Percentiles rank a stretch among this genome's conserved stretches.
phyloP scores from a whole-genome alignment of 2,888 invertebrate species.

The Amphipoea lucens region DNA sequence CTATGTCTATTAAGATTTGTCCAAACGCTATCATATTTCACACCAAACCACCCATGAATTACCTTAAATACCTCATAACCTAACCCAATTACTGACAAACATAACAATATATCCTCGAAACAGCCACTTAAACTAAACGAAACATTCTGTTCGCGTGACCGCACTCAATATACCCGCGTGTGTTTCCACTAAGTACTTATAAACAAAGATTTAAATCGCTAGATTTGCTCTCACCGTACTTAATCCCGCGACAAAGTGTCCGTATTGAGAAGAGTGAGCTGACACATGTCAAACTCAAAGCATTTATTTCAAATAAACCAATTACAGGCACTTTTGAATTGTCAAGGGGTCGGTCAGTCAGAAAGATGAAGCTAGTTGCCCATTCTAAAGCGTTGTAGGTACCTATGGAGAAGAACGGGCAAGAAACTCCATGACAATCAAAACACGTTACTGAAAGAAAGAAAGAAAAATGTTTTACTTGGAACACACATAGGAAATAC shows the following conservation, averaged over 20 bases:
- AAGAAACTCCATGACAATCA: not conserved
- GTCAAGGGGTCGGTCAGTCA: not conserved
- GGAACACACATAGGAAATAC: not conserved
- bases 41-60: constrained; percentile 23
- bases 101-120: constrained; percentile 49
- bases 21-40: constrained; percentile 40
- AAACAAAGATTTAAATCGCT: constrained; percentile 4
- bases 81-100: constrained; percentile 49
- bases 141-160: constrained; percentile 51
- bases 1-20: constrained; percentile 16
- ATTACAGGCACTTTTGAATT: not conserved
- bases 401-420: not conserved
- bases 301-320: not conserved
- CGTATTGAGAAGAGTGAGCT: not conserved
- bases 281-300: not conserved
- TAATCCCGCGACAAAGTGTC: not conserved
- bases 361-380: not conserved
- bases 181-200: constrained; percentile 41
- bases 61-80: constrained; percentile 42
- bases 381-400: no score
- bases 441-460: not conserved
- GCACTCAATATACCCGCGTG: constrained; percentile 23
- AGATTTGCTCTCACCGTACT: not conserved
- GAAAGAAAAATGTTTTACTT: not conserved
- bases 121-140: constrained; percentile 45